Base-by-base conservation (phyloP, 2,113 vertebrate genomes). In the Scytalopus superciliaris region DNA sequence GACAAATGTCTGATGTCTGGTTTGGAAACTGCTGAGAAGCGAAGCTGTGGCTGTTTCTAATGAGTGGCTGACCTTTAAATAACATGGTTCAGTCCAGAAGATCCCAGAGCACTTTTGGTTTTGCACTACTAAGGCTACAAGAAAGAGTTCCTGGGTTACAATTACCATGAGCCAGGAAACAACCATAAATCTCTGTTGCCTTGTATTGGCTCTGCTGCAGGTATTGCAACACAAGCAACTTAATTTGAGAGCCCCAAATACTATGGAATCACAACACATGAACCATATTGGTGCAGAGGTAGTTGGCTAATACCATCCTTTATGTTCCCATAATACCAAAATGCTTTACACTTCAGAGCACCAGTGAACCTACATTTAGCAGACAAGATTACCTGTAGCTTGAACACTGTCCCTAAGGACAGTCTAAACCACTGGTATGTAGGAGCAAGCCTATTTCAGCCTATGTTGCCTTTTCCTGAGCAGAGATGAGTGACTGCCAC, bases 21-120 rank as follows among this genome's bases (percentile, higher is more conserved):
- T 53, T 50, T 93, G 59, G 73, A 78, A 80, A n/a, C 21, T 80
- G 42, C 77, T 63, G 77, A 89, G 69, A 40, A 75, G 74, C 72
- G 44, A 68, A 68, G 53, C 59, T 83, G 59, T 25, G 84, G 49
- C 62, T 86, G 28, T 78, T 87, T 83, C 55, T 92, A 69, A 55
- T 37, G 63, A 75, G 83, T 53, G 27, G 18, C 33, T 91, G 90
- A 67, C 92, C 42, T 95, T 94, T 89, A 63, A 87, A 47, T 79
- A 85, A 52, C 44, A 7, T 64, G 12, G 17, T 60, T 91, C 49
- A 28, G 55, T 69, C 63, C 68, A 66, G 79, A 94, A 87, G 82
- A 92, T 89, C 75, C 40, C 67, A 83, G 77, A 85, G 42, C 47
- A 72, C 57, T 93, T 79, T 3, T 8, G 56, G 72, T 64, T 82